Base-by-base conservation (phyloP, 2,113 vertebrate genomes). In the Oryzias celebensis region DNA sequence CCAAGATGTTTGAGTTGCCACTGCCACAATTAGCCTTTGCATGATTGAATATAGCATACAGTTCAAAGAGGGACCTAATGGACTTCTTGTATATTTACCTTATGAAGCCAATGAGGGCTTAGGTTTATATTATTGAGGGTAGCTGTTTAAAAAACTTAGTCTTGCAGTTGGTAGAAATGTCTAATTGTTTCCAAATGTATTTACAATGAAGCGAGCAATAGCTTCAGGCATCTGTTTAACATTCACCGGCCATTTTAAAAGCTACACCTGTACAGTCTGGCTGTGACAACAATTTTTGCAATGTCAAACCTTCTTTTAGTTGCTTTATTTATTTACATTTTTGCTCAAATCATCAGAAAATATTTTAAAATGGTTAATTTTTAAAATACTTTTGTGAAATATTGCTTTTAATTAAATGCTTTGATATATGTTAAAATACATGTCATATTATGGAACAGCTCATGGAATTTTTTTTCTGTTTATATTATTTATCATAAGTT, bases 61-160 rank as follows among this genome's bases (percentile, higher is more conserved):
- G 50, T 75, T 78, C 81, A 85, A 78, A 83, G 72, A 61, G 8
- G 14, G 3, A 26, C 2, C 26, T 72, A 73, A 78, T 78, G 59
- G 46, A 22, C 42, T 81, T 71, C 52, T 63, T 65, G 56, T 68
- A 10, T 77, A 59, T 79, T 80, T 75, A 75, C 46, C 45, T 73
- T 48, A 13, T 46, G 44, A 50, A 60, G 68, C 18, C 45, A 60
- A 31, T 68, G 50, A 24, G 43, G 52, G 56, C 61, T 71, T 31
- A 52, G n/a, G 55, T 71, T 73, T 57, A 58, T 24, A 52, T 77
- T 55, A 64, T 24, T 61, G 41, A 58, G 65, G 65, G 61, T 16
- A 42, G 26, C 58, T 58, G 53, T 56, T 67, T 66, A 54, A 78
- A 28, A 43, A 20, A 46, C 13, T 62, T 50, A 62, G 47, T 59